phyloP scores from a whole-genome alignment of 2,113 vertebrate genomes.

The Puma concolor region DNA sequence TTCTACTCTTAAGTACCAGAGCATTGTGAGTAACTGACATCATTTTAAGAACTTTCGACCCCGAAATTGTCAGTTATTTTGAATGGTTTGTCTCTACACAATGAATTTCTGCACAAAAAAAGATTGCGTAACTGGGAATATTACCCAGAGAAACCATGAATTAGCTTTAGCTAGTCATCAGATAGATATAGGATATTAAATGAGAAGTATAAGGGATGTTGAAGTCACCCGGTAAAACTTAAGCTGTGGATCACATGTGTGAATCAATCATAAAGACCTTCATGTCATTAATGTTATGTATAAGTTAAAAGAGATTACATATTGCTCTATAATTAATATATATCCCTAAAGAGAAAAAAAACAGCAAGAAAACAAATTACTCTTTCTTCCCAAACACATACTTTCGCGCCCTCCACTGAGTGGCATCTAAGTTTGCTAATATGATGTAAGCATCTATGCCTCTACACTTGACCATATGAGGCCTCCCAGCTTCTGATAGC shows the following conservation, averaged over 20 bases:
- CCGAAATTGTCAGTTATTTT: background rate
- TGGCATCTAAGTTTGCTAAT: constrained; percentile 95
- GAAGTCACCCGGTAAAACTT: constrained; percentile 8
- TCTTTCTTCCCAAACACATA: constrained; percentile 83
- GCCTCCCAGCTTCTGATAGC: constrained; percentile 86
- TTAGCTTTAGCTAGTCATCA: background rate
- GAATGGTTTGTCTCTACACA: background rate
- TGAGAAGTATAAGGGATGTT: background rate
- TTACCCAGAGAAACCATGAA: background rate
- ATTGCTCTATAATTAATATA: background rate
- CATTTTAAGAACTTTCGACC: background rate
- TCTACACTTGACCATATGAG: constrained; percentile 91
- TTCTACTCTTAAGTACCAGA: background rate
- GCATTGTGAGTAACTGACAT: background rate
- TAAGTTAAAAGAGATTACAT: background rate
- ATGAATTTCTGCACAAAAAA: background rate
- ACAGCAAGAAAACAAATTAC: background rate
- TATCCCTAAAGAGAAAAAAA: background rate
- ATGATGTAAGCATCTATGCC: constrained; percentile 94
- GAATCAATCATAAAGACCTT: background rate
- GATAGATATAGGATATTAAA: background rate
- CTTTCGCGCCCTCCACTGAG: constrained; percentile 92
- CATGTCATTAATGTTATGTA: background rate
- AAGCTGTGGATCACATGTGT: background rate
- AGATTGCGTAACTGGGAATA: too few relatives aligned